These are phyloP conservation scores for Tetropium fuscum DNA, from an alignment of 2,888 invertebrate genomes.

Conservation along the genomic window DNA sequence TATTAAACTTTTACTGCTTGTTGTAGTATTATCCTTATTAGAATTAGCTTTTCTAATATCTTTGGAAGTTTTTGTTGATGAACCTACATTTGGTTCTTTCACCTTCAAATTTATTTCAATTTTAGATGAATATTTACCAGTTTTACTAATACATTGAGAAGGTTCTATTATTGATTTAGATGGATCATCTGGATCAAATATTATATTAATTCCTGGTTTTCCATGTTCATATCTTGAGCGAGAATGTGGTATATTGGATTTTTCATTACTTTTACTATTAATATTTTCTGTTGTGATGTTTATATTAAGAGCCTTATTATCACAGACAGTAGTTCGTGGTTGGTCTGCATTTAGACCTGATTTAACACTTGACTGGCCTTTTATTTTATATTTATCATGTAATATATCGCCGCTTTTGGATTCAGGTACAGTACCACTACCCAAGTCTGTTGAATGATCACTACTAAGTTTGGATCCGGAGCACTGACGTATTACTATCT, in stretches of 20 bases:
- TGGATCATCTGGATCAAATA: constrained; percentile 15
- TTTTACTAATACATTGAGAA: not conserved
- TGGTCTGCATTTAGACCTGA: too few species aligned
- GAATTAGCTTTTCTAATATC: too few species aligned
- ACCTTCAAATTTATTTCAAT: not conserved
- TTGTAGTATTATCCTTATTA: too few species aligned
- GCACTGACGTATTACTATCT: constrained; percentile 51
- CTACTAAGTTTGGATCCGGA: constrained; percentile 41
- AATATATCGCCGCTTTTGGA: not conserved
- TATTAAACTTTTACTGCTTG: too few species aligned
- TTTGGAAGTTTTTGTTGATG: too few species aligned
- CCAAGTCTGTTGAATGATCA: not conserved
- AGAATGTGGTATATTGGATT: too few species aligned
- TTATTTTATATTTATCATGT: too few species aligned
- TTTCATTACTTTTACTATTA: not conserved
- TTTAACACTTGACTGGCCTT: too few species aligned
- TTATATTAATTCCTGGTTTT: constrained; percentile 2
- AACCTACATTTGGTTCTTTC: too few species aligned
- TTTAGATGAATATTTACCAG: not conserved
- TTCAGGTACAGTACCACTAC: not conserved
- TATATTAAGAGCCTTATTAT: too few species aligned
- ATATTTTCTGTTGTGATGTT: too few species aligned
- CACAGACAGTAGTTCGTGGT: too few species aligned
- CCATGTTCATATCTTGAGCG: not conserved
- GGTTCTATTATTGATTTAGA: constrained; percentile 11